Base-by-base conservation (phyloP, 2,797 vertebrate species). In the Lutjanus argentimaculatus region DNA sequence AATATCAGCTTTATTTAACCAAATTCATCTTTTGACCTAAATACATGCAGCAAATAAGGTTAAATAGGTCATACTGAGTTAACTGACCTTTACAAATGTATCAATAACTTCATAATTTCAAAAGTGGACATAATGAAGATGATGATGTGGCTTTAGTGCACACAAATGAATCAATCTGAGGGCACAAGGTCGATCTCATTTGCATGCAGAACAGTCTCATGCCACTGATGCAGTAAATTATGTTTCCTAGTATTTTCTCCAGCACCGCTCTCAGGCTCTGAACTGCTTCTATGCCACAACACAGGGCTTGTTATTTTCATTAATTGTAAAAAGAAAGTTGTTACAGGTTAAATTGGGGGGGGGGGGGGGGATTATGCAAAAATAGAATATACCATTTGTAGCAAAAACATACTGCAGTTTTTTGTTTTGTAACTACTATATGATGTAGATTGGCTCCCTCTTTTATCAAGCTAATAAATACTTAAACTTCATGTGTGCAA, bases 171-270 rank as follows among this genome's bases (percentile, higher is more conserved):
- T 86, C 62, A 68, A 67, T 78, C 25, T 13, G 55, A 74, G 77
- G 67, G 19, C 61, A 51, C 0, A 0, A 16, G 67, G 80, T 73
- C 21, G n/a, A 16, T 2, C 11, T 78, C 43, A 81, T 90, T n/a
- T 64, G 7, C 57, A 87, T 82, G 83, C 87, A 77, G 46, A 63
- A 19, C 70, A 45, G 57, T 62, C 30, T 66, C 7, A 6, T 13
- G 46, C 15, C 61, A 17, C 1, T 25, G 12, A 76, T 13, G 83
- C 76, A 83, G 65, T 59, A 76, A 84, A 87, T 89, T 55, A 79
- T 65, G 30, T 79, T 74, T 80, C 58, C n/a, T 2, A 15, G 13
- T 22, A 13, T 21, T 67, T 62, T 21, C 30, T 65, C 10, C 58
- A 6, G 64, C 36, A 0, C 63, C 10, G 53, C 58, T 75, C 57